Base-by-base conservation (phyloP, 2,113 vertebrate species). In the Spilogale gracilis region DNA sequence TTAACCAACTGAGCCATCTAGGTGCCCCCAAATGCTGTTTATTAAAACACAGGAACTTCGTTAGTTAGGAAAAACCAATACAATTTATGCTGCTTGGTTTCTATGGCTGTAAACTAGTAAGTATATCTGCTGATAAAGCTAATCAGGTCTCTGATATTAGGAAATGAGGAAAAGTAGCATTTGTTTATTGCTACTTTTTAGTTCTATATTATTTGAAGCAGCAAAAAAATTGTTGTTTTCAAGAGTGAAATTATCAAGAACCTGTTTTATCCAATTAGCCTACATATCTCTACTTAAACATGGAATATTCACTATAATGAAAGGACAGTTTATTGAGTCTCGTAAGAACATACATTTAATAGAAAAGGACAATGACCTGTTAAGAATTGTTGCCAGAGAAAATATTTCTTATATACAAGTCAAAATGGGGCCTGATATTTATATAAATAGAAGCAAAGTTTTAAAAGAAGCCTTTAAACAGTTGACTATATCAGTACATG, bases 301-400 rank as follows among this genome's bases (percentile, higher is more conserved):
- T 18, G 56, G 65, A 97, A 85, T 87, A 84, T 81, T 73, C 69
- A 61, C 45, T 74, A 91, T 18, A 97, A 73, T 76, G 50, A 97
- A 74, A 95, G 17, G 23, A 21, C 25, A 93, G 92, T 97, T 96
- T 97, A 97, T n/a, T 56, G 65, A 97, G 25, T 90, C 82, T 92
- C 86, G 87, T 78, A 96, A 92, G 98, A 98, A 96, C 80, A 98
- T 61, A 12, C 38, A 94, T 38, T 92, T 87, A 78, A 97, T 48
- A 94, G 89, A 98, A 96, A 88, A 89, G 91, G 83, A 89, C 48
- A 96, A 63, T 43, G 94, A 79, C 69, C 90, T 97, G 71, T 98
- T 98, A 83, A 95, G 3, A 1, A 92, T 98, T 97, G 97, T 52
- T 97, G 78, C 13, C 71, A 90, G 30, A 98, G 89, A 98, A 98